Evolutionary conservation across 2,888 invertebrate genomes (phyloP).

Genomic region (Adela reaumurella): DNA sequence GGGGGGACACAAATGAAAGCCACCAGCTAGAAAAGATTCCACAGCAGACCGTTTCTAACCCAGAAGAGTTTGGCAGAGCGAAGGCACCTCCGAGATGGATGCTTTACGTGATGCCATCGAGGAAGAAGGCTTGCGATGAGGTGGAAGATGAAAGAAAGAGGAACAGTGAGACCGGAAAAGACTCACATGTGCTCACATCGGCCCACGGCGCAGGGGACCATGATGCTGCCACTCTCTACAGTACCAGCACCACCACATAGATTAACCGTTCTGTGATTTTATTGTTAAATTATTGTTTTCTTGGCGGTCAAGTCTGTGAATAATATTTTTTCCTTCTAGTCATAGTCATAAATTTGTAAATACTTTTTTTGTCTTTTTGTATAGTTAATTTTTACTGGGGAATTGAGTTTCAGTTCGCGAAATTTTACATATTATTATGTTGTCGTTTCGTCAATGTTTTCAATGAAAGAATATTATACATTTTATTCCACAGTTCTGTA

Average conservation of each 20-base stretch:
- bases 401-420: conserved; percentile 31
- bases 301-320: too few species aligned
- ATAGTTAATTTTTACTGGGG: conserved; percentile 23
- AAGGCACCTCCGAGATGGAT: conserved; percentile 29
- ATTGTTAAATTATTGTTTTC: too few species aligned
- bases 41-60: conserved; percentile 39
- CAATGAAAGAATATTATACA: conserved; percentile 26
- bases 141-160: conserved; percentile 32
- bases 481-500: conserved; percentile 20
- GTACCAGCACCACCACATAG: too few species aligned
- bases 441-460: conserved; percentile 28
- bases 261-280: too few species aligned
- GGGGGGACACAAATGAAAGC: conserved; percentile 50
- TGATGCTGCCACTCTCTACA: background rate
- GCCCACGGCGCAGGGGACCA: conserved; percentile 45
- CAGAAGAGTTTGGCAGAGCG: conserved; percentile 30
- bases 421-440: conserved; percentile 20
- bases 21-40: conserved; percentile 28
- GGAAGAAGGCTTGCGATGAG: conserved; percentile 18
- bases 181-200: conserved; percentile 34
- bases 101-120: conserved; percentile 33
- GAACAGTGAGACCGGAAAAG: conserved; percentile 29
- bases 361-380: conserved; percentile 38
- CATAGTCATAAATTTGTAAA: conserved; percentile 38
- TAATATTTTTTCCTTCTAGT: conserved; percentile 34